Evolutionary conservation across 1,140 invertebrate genomes (phyloP).

Genomic region (Drosophila quadrilineata): DNA sequence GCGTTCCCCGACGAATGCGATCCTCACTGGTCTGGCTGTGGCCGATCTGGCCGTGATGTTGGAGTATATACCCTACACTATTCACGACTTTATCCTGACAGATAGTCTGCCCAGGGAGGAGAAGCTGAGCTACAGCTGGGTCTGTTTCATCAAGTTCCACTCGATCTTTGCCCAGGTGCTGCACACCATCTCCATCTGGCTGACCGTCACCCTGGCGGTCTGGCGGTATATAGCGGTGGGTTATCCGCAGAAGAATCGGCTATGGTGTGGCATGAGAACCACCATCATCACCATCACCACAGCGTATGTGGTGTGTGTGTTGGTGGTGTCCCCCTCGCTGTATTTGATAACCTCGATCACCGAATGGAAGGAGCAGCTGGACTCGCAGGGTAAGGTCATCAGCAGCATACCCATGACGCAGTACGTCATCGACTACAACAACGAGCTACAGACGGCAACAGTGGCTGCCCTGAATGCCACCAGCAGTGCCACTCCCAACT

Average conservation of each 20-base stretch:
- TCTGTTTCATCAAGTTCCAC: conserved; percentile 90
- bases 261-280: conserved; percentile 88
- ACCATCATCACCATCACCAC: conserved; percentile 88
- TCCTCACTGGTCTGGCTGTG: conserved; percentile 93
- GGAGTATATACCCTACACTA: conserved; percentile 94
- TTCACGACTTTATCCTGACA: conserved; percentile 88
- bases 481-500: too few species aligned
- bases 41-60: conserved; percentile 96
- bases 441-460: conserved; percentile 27
- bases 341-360: conserved; percentile 87
- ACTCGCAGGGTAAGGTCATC: conserved; percentile 81
- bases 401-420: conserved; percentile 56
- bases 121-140: conserved; percentile 88
- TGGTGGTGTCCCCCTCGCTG: conserved; percentile 91
- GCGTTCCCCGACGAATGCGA: conserved; percentile 91
- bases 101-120: conserved; percentile 60
- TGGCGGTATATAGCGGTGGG: conserved; percentile 95
- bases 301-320: conserved; percentile 90
- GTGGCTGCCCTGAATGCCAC: conserved; percentile 41
- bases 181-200: conserved; percentile 95
- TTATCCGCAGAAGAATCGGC: conserved; percentile 88
- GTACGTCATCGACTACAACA: conserved; percentile 59
- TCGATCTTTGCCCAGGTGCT: conserved; percentile 91
- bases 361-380: conserved; percentile 78
- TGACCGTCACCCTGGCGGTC: conserved; percentile 94